phyloP scores from a whole-genome alignment of 2,888 invertebrate genomes.

The Alloplasta piceator region DNA sequence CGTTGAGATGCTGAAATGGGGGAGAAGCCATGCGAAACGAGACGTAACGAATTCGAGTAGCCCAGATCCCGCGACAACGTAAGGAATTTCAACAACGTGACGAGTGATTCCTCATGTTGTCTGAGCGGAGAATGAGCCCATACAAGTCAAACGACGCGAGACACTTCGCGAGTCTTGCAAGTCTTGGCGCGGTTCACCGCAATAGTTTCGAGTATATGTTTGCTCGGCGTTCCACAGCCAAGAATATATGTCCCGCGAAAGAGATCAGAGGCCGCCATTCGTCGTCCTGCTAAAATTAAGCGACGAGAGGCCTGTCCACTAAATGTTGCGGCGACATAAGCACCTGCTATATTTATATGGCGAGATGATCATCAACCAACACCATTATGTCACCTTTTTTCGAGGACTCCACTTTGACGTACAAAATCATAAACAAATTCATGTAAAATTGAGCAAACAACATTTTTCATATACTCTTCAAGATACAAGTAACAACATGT shows the following conservation, averaged over 20 bases:
- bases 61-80: slow-evolving; percentile 42
- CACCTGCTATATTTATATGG: neutral
- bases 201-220: too few relatives aligned
- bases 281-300: slow-evolving; percentile 80
- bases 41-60: slow-evolving; percentile 65
- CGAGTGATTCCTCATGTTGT: slow-evolving; percentile 65
- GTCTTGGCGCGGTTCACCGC: slow-evolving; percentile 70
- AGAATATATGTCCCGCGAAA: slow-evolving; percentile 75
- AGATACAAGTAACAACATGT: too few relatives aligned
- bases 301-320: slow-evolving; percentile 67
- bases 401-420: too few relatives aligned
- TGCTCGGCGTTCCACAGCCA: slow-evolving; percentile 72
- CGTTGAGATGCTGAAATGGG: slow-evolving; percentile 42
- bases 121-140: slow-evolving; percentile 31
- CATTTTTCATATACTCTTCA: too few relatives aligned
- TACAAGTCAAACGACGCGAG: slow-evolving; percentile 9
- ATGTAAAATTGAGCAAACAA: too few relatives aligned
- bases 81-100: slow-evolving; percentile 69
- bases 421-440: too few relatives aligned
- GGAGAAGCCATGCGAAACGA: slow-evolving; percentile 61
- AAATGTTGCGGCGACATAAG: slow-evolving; percentile 45
- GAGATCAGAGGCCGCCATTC: slow-evolving; percentile 78
- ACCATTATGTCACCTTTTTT: too few relatives aligned
- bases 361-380: too few relatives aligned
- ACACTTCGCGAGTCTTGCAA: too few relatives aligned